Conservation (phyloP, 1,140 invertebrate genomes). For the Drosophila dunni region DNA sequence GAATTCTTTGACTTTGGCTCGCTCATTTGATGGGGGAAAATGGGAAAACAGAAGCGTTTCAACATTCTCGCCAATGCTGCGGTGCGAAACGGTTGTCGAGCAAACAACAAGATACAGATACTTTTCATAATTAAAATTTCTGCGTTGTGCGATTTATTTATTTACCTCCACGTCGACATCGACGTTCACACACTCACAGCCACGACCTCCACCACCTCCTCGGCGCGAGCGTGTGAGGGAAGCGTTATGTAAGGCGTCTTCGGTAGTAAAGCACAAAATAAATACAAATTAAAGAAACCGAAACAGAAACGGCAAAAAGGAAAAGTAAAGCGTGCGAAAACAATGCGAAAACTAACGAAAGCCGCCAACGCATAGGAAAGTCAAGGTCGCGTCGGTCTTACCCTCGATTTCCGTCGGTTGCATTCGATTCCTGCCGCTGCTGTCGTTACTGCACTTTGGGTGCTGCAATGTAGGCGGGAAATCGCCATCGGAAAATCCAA, state of each 20-base stretch:
- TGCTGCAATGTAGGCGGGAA: conserved; percentile 60
- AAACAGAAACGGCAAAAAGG: conserved; percentile 22
- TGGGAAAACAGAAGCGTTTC: conserved; percentile 66
- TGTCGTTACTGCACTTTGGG: conserved; percentile 46
- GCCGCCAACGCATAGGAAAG: conserved; percentile 62
- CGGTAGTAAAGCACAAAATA: conserved; percentile 1
- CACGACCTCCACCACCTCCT: conserved; percentile 5
- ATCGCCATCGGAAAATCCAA: conserved; percentile 9
- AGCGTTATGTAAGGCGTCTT: conserved; percentile 68
- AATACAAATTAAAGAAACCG: conserved; percentile 11
- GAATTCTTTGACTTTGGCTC: conserved; percentile 50
- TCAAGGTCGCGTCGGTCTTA: conserved; percentile 63
- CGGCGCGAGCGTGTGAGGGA: conserved; percentile 35
- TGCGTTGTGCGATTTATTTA: conserved; percentile 69
- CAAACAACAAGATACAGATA: conserved; percentile 54
- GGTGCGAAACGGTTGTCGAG: conserved; percentile 65
- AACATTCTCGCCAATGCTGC: conserved; percentile 70
- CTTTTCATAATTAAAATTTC: conserved; percentile 76
- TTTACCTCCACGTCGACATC: conserved; percentile 53
- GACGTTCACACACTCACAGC: not conserved
- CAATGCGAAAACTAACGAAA: conserved; percentile 44
- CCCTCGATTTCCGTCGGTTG: conserved; percentile 5
- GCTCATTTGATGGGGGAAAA: conserved; percentile 54
- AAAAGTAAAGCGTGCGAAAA: conserved; percentile 42
- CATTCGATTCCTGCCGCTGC: not conserved